Base-by-base conservation (phyloP, 2,797 vertebrate genomes). In the Eulemur rubriventer region DNA sequence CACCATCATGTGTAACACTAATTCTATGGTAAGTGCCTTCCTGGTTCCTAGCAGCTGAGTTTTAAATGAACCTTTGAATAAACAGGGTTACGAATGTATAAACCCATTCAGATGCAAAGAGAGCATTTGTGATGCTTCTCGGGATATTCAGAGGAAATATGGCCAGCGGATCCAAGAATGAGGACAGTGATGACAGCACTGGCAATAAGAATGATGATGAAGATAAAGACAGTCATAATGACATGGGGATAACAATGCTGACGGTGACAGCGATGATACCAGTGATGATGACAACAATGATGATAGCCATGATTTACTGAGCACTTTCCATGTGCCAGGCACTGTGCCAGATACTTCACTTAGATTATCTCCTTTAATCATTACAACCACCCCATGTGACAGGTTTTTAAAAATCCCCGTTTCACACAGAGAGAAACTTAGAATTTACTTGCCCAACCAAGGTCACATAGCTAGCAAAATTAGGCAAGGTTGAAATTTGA, bases 1-100 rank as follows among this genome's bases (percentile, higher is more conserved):
- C 22, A 4, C 79, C 50, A 33, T 87, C 75, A 84, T 17, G 7
- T 86, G 1, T 50, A 69, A 80, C 50, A 72, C 75, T 79, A n/a
- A 86, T 86, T 89, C 70, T 96, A 30, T 69, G 55, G 35, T 38
- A 75, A 57, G n/a, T 69, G 59, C n/a, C 35, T 82, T 61, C 46
- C 46, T 57, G 75, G 67, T 70, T 94, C 73, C 81, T 87, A 92
- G 85, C 61, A 82, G 73, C 67, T 84, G n/a, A 69, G 80, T 93
- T 96, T 82, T 48, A 96, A 85, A 90, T 48, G 73, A 91, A 79
- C 20, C 43, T 92, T 94, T 83, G 55, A 92, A 88, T 70, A 92
- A 78, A 82, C 76, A 76, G 50, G 26, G 35, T 85, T 86, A 52
- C 24, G 63, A 94, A 82, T 76, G 18, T 82, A 41, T 33, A 50